Conservation (phyloP, 2,113 vertebrate genomes). For the Ailurus styani region DNA sequence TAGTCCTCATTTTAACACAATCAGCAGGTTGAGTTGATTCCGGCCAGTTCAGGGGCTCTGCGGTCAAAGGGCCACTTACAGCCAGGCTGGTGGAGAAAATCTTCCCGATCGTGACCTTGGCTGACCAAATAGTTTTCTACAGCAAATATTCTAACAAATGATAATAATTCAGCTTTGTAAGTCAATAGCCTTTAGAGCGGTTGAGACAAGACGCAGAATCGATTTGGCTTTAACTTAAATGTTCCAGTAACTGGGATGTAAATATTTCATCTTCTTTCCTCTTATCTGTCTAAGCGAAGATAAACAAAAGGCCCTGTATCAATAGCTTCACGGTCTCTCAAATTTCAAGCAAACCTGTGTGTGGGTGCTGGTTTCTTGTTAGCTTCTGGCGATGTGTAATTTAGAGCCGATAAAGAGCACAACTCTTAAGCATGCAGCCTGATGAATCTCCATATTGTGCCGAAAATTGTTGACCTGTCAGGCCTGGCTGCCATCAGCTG, state of each 20-base stretch:
- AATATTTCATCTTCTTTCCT: neutral
- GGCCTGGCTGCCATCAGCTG: rapidly evolving
- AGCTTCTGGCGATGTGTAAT: neutral
- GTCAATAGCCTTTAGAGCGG: neutral
- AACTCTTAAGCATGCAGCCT: neutral
- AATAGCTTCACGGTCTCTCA: neutral
- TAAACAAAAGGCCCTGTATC: neutral
- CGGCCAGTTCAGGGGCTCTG: neutral
- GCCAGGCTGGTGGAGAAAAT: neutral
- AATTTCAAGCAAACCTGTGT: neutral
- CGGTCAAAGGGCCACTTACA: neutral
- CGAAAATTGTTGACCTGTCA: neutral
- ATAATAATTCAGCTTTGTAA: neutral
- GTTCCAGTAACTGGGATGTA: neutral
- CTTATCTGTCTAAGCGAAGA: neutral
- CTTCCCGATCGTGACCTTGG: neutral
- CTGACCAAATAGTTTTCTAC: neutral
- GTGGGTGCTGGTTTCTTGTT: neutral
- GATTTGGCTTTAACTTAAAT: neutral
- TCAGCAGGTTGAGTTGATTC: neutral
- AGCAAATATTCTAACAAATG: neutral
- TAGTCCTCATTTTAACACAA: neutral
- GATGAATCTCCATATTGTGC: rapidly evolving
- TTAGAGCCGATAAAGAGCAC: rapidly evolving
- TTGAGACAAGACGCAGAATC: neutral